Percentiles rank a stretch among this genome's conserved stretches.
Evolutionary conservation across 2,113 vertebrate genomes (phyloP).

Genomic region (Pogona vitticeps): DNA sequence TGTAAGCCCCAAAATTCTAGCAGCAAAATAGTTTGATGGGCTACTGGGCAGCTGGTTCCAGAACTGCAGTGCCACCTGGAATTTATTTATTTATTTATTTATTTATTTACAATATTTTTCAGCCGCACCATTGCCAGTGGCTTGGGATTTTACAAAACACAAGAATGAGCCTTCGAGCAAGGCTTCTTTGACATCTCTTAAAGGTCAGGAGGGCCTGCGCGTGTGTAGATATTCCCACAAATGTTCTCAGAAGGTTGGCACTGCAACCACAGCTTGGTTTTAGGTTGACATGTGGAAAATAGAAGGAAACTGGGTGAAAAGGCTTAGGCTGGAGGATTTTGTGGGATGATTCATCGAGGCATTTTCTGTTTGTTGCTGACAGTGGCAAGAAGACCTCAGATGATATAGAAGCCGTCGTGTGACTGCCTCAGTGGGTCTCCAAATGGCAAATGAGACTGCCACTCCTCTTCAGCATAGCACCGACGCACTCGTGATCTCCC

Average conservation of each 20-base stretch:
- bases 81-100: background rate
- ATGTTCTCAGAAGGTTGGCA: background rate
- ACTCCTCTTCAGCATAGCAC: background rate
- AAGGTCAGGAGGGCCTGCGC: background rate
- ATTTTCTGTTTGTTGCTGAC: background rate
- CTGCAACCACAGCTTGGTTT: background rate
- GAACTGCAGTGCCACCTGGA: background rate
- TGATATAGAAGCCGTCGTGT: background rate
- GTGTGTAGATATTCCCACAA: background rate
- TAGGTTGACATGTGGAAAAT: background rate
- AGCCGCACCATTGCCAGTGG: too few species aligned
- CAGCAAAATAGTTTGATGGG: background rate
- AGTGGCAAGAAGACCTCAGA: background rate
- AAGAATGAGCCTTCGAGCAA: background rate
- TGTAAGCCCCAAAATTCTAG: background rate
- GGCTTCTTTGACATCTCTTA: background rate
- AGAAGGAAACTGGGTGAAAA: background rate
- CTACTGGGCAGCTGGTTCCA: background rate
- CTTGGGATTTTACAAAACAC: background rate
- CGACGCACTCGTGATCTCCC: background rate
- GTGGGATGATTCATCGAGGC: background rate
- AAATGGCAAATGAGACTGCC: background rate
- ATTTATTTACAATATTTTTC: too few species aligned
- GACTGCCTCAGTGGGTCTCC: background rate
- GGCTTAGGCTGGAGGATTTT: conserved; percentile 4